Evolutionary conservation across 2,888 invertebrate species (phyloP).

Genomic region (Macroteleia sp.): DNA sequence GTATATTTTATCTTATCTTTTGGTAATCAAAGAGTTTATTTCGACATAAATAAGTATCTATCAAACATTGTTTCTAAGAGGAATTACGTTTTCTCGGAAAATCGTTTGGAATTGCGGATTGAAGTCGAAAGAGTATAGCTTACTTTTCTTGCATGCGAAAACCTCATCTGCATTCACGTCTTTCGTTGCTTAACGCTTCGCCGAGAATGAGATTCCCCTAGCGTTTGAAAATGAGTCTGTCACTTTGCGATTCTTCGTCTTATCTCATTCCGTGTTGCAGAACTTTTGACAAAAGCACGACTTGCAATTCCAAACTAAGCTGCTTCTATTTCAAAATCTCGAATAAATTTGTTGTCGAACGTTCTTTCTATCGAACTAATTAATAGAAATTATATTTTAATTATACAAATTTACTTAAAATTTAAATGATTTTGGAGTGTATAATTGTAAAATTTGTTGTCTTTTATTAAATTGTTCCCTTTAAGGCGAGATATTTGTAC

Average conservation of each 20-base stretch:
- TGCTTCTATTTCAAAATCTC: slow-evolving; percentile 18
- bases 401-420: neutral
- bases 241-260: slow-evolving; percentile 68
- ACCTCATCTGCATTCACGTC: slow-evolving; percentile 50
- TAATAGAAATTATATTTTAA: too few relatives aligned
- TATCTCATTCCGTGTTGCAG: slow-evolving; percentile 55
- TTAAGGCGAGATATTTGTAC: slow-evolving; percentile 68
- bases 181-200: slow-evolving; percentile 30
- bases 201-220: slow-evolving; percentile 33
- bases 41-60: slow-evolving; percentile 11
- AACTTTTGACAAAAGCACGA: slow-evolving; percentile 51
- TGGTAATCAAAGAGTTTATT: too few relatives aligned
- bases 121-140: slow-evolving; percentile 26
- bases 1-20: too few relatives aligned
- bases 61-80: neutral
- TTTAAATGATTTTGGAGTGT: neutral
- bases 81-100: slow-evolving; percentile 15
- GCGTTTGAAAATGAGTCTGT: slow-evolving; percentile 76
- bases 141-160: slow-evolving; percentile 18
- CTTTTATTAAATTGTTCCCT: slow-evolving; percentile 26
- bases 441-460: slow-evolving; percentile 13
- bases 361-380: neutral
- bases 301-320: slow-evolving; percentile 25
- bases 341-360: slow-evolving; percentile 21
- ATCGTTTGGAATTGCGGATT: slow-evolving; percentile 23